Percentiles rank a stretch among this genome's conserved stretches.
Conservation (phyloP, 2,797 vertebrate genomes). For the Fistularia commersonii region DNA sequence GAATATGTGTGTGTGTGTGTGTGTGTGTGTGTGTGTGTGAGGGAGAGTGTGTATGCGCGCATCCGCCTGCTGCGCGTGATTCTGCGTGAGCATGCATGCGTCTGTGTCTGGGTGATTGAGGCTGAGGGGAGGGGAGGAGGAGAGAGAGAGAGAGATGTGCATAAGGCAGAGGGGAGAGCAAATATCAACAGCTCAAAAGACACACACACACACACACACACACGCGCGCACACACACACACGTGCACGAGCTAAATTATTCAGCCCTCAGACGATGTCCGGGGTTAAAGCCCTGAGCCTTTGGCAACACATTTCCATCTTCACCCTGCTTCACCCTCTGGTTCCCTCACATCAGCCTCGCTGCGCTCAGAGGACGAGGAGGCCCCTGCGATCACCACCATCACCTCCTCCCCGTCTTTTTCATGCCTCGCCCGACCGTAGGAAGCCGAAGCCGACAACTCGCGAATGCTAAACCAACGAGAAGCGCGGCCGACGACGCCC, state of each 20-base stretch:
- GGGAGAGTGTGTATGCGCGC: constrained; percentile 22
- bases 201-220: too few species aligned
- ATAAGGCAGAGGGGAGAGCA: constrained; percentile 59
- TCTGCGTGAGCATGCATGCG: constrained; percentile 69
- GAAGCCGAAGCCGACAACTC: constrained; percentile 11
- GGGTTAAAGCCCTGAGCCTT: constrained; percentile 24
- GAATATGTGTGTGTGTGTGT: constrained; percentile 58
- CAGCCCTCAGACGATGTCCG: constrained; percentile 37
- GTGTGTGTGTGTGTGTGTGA: constrained; percentile 21
- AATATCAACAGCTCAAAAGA: constrained; percentile 60
- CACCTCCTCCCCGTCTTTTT: constrained; percentile 16
- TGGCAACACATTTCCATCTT: constrained; percentile 16
- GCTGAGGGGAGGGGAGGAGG: constrained; percentile 56
- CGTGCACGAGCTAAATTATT: constrained; percentile 18
- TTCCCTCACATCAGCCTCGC: constrained; percentile 9
- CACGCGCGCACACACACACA: too few species aligned
- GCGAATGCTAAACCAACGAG: neutral
- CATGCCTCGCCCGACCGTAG: constrained; percentile 17
- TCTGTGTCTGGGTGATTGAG: constrained; percentile 73
- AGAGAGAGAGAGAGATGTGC: constrained; percentile 23
- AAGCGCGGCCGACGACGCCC: constrained; percentile 1
- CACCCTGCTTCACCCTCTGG: constrained; percentile 1
- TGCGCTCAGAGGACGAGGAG: constrained; percentile 28
- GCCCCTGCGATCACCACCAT: constrained; percentile 19
- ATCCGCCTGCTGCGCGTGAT: constrained; percentile 28